Base-by-base conservation (phyloP, 2,113 vertebrate species). In the Panthera leo region DNA sequence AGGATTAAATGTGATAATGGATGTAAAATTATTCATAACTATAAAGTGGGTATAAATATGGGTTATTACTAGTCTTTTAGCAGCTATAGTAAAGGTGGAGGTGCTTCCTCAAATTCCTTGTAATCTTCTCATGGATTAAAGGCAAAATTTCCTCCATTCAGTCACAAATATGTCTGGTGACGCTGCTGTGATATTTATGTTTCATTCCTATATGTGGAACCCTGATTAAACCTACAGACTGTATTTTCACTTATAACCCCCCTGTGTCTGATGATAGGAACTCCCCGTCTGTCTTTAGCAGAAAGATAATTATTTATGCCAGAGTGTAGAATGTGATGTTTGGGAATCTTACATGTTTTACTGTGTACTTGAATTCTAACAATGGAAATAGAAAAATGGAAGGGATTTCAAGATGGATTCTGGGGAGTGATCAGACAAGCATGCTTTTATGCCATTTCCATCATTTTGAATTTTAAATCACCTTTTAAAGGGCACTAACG, bases 381-480 rank as follows among this genome's bases (percentile, higher is more conserved):
- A 98, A 99, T 98, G 98, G 98, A 98, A 98, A 98, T 95, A 98
- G 96, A 98, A 98, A 98, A 98, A 98, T 98, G 97, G 97, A 98
- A 98, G 98, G 98, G 98, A 99, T 96, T 98, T 98, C 98, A 98
- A 98, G 93, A 96, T 97, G 98, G 98, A 99, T 99, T 99, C 99
- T 99, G 99, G 99, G 99, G 99, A 99, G 99, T 99, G 99, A 99
- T 99, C 99, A 99, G 99, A 99, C 99, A 99, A 99, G 99, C 99
- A 99, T 98, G 99, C 99, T 99, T 99, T 98, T 98, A 99, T 99
- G 99, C 99, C 99, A 99, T 99, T 99, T 99, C 99, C 99, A 99
- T 99, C 99, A 99, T 99, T 99, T 99, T 99, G 99, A 99, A 99
- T 99, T 99, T 99, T 99, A 99, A 99, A 99, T 99, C 99, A 99